Evolutionary conservation across 2,113 vertebrate species (phyloP).

Genomic region (Pteronura brasiliensis): DNA sequence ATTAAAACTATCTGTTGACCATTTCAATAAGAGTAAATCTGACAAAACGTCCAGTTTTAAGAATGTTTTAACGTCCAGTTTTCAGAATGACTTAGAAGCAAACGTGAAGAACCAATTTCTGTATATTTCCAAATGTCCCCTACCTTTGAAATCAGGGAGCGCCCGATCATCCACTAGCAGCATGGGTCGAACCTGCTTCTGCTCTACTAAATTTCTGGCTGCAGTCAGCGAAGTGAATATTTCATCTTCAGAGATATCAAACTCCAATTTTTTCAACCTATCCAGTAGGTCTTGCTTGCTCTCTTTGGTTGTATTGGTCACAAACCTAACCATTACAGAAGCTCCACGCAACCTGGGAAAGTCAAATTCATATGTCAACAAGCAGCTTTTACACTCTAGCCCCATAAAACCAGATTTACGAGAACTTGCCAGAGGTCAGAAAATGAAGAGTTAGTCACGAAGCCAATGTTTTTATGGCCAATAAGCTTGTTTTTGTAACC

Average conservation of each 20-base stretch:
- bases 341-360: conserved; percentile 87
- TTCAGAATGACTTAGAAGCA: not conserved
- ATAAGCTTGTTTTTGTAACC: not conserved
- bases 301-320: conserved; percentile 98
- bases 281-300: conserved; percentile 91
- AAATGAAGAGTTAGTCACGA: not conserved
- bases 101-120: not conserved
- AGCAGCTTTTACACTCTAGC: not conserved
- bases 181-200: conserved; percentile 89
- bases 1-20: not conserved
- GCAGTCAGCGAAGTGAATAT: conserved; percentile 97
- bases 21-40: not conserved
- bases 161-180: conserved; percentile 93
- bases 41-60: not conserved
- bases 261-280: conserved; percentile 87
- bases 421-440: not conserved
- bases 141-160: conserved; percentile 93
- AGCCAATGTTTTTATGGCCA: not conserved
- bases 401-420: not conserved
- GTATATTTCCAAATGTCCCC: not conserved
- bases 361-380: not conserved
- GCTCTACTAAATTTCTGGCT: conserved; percentile 92
- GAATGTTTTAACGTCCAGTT: not conserved
- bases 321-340: conserved; percentile 89
- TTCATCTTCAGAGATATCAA: conserved; percentile 92